Conservation (phyloP, 2,888 invertebrate genomes). For the Nesidiocoris tenuis region DNA sequence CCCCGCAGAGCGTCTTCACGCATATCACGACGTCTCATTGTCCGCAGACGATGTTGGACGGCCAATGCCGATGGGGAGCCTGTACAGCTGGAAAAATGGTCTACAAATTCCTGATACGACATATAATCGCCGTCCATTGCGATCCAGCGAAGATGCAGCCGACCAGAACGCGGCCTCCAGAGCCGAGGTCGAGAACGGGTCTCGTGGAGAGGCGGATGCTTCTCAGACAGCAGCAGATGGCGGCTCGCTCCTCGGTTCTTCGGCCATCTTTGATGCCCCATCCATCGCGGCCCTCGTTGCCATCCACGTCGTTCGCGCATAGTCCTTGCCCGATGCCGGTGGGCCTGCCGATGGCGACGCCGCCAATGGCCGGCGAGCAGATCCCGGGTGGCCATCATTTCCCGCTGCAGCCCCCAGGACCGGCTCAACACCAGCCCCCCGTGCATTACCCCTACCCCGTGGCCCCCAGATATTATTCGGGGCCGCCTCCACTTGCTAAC, state of each 20-base stretch:
- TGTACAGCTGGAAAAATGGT: slow-evolving; percentile 32
- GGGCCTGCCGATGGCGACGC: background rate
- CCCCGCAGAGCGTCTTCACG: slow-evolving; percentile 15
- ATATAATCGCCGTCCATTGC: slow-evolving; percentile 30
- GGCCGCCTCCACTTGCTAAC: slow-evolving; percentile 23
- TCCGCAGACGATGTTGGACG: slow-evolving; percentile 33
- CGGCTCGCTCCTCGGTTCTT: background rate
- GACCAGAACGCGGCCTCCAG: slow-evolving; percentile 3
- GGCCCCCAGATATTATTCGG: slow-evolving; percentile 11
- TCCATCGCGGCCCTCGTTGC: background rate
- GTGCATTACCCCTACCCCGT: background rate
- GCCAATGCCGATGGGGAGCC: slow-evolving; percentile 30
- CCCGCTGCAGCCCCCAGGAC: background rate
- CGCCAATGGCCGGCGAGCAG: slow-evolving; percentile 11
- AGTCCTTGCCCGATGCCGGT: background rate
- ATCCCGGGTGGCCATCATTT: background rate
- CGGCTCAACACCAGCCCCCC: background rate
- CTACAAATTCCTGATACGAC: slow-evolving; percentile 14
- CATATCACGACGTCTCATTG: slow-evolving; percentile 25
- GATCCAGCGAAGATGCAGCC: slow-evolving; percentile 19
- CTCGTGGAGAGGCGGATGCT: background rate
- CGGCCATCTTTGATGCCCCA: background rate
- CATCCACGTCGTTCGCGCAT: background rate
- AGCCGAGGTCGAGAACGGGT: slow-evolving; percentile 13
- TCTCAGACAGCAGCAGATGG: background rate